phyloP scores from a whole-genome alignment of 2,113 vertebrate genomes.

The Oophaga pumilio region DNA sequence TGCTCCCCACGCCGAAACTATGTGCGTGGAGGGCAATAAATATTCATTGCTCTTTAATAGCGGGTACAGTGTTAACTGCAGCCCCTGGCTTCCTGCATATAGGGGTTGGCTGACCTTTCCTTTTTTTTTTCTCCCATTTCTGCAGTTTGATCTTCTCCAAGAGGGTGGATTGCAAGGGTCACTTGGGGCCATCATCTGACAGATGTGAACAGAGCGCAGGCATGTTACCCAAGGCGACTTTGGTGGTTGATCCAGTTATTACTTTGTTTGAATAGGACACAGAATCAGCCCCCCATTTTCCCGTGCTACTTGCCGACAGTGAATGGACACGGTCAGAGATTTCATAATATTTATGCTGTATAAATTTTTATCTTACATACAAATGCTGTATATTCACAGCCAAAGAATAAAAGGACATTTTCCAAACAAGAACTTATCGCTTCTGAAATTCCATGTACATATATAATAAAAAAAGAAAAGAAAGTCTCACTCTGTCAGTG shows the following conservation, averaged over 20 bases:
- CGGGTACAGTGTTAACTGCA: too few relatives aligned
- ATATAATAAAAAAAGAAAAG: constrained; percentile 26
- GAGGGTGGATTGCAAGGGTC: background rate
- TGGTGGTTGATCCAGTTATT: background rate
- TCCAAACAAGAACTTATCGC: constrained; percentile 25
- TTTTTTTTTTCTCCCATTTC: too few relatives aligned
- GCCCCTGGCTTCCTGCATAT: too few relatives aligned
- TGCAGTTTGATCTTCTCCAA: too few relatives aligned
- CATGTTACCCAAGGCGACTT: too few relatives aligned
- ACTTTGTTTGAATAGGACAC: background rate
- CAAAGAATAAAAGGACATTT: constrained; percentile 45
- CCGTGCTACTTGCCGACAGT: constrained; percentile 5
- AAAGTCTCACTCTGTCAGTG: background rate
- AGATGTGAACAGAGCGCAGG: background rate
- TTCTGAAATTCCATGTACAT: constrained; percentile 35
- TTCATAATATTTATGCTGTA: constrained; percentile 59
- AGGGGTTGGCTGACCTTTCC: too few relatives aligned
- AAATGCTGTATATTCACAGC: constrained; percentile 55
- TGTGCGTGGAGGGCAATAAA: too few relatives aligned
- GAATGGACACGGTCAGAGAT: constrained; percentile 45
- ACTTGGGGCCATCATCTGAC: background rate
- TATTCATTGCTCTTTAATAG: too few relatives aligned
- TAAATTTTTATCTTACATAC: constrained; percentile 54
- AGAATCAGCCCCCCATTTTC: background rate
- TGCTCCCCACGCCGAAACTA: too few relatives aligned